Evolutionary conservation across 2,888 invertebrate genomes (phyloP).

Genomic region (Glyphotaelius pellucidus): DNA sequence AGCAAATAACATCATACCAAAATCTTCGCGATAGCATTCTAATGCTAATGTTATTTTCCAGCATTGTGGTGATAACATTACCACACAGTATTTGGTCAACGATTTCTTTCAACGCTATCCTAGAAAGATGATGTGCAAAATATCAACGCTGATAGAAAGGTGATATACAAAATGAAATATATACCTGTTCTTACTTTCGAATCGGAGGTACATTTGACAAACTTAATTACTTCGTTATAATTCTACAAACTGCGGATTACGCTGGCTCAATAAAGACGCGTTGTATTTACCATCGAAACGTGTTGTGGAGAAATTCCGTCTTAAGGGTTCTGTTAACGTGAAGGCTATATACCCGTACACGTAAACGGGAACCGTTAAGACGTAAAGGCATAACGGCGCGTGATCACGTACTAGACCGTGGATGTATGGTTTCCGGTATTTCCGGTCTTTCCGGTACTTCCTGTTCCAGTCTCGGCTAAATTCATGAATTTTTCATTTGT

Average conservation of each 20-base stretch:
- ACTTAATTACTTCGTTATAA: background rate
- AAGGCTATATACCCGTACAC: background rate
- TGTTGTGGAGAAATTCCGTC: background rate
- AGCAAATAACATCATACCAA: too few species aligned
- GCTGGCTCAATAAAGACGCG: background rate
- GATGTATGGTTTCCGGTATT: conserved; percentile 44
- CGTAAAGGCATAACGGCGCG: conserved; percentile 11
- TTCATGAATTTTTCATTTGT: conserved; percentile 36
- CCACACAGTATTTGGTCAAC: too few species aligned
- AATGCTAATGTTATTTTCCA: too few species aligned
- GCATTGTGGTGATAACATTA: too few species aligned
- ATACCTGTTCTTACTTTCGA: too few species aligned
- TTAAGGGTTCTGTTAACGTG: background rate
- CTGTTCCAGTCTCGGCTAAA: background rate
- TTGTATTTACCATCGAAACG: background rate
- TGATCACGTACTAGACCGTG: conserved; percentile 34
- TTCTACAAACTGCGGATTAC: background rate
- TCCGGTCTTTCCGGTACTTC: conserved; percentile 18
- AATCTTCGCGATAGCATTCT: too few species aligned
- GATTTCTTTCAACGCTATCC: too few species aligned
- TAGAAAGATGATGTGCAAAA: too few species aligned
- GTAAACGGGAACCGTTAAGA: conserved; percentile 24
- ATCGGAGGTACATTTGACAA: background rate
- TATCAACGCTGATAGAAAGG: too few species aligned
- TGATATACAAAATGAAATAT: too few species aligned